Conservation (phyloP, 1,140 invertebrate species). For the Amphibalanus amphitrite region DNA sequence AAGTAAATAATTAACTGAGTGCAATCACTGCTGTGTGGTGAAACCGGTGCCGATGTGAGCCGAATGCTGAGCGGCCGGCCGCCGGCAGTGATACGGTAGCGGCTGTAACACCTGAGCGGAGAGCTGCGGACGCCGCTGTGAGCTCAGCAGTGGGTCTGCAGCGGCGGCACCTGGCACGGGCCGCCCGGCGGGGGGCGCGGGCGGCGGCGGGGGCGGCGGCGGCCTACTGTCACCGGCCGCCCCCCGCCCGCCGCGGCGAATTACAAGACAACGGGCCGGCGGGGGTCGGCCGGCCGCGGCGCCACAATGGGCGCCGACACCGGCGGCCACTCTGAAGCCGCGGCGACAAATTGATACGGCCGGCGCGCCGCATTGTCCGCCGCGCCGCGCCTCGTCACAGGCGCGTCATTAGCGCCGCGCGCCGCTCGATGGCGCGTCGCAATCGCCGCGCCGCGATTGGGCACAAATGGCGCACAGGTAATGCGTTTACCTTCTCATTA, state of each 20-base stretch:
- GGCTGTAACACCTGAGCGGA: too few relatives aligned
- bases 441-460: not conserved
- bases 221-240: not conserved
- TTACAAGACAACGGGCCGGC: not conserved
- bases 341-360: not conserved
- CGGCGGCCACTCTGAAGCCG: not conserved
- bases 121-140: too few relatives aligned
- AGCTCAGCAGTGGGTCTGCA: too few relatives aligned
- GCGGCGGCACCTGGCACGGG: not conserved
- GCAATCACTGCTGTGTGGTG: too few relatives aligned
- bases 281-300: not conserved
- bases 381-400: not conserved
- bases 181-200: too few relatives aligned
- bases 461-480: not conserved
- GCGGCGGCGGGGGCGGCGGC: too few relatives aligned
- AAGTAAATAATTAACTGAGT: too few relatives aligned
- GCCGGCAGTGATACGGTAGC: too few relatives aligned
- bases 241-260: not conserved
- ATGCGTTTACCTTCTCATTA: slow-evolving; percentile 1
- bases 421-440: too few relatives aligned
- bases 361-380: not conserved
- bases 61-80: too few relatives aligned
- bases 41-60: too few relatives aligned
- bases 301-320: not conserved
- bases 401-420: not conserved